A percentile compares a stretch with the other conserved stretches of the same genome.
phyloP scores from a whole-genome alignment of 2,888 invertebrate species.

The Torymus aiolomorphi region DNA sequence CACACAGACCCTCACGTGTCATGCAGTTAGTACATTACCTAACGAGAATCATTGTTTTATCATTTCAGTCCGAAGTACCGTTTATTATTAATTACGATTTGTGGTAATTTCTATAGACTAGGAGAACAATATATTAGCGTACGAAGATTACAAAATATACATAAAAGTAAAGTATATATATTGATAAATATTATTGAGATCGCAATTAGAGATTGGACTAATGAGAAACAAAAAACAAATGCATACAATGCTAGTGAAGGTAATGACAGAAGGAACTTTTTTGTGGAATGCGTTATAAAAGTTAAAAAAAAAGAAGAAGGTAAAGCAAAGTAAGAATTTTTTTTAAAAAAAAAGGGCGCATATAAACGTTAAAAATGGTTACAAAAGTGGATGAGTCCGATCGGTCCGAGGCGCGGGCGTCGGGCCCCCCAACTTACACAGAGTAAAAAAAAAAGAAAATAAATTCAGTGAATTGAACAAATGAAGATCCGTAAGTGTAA shows the following conservation, averaged over 20 bases:
- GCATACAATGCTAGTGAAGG: conserved; percentile 69
- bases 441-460: conserved; percentile 65
- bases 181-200: conserved; percentile 72
- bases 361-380: conserved; percentile 58
- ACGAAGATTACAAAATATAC: conserved; percentile 71
- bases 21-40: conserved; percentile 65
- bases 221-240: conserved; percentile 53
- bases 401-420: neutral
- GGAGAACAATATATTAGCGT: conserved; percentile 73
- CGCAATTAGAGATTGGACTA: conserved; percentile 71
- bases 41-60: conserved; percentile 59
- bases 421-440: conserved; percentile 51
- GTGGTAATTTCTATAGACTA: conserved; percentile 72
- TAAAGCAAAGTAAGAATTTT: conserved; percentile 19
- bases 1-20: conserved; percentile 51
- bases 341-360: conserved; percentile 62
- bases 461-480: conserved; percentile 68
- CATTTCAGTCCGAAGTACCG: conserved; percentile 66
- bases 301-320: conserved; percentile 12
- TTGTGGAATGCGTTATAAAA: conserved; percentile 28
- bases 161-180: conserved; percentile 69
- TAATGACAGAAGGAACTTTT: conserved; percentile 57
- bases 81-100: conserved; percentile 68
- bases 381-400: conserved; percentile 46
- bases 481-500: conserved; percentile 73